These are phyloP conservation scores for Pampusana beccarii DNA, from an alignment of 2,113 vertebrate species.

Conservation along the genomic window DNA sequence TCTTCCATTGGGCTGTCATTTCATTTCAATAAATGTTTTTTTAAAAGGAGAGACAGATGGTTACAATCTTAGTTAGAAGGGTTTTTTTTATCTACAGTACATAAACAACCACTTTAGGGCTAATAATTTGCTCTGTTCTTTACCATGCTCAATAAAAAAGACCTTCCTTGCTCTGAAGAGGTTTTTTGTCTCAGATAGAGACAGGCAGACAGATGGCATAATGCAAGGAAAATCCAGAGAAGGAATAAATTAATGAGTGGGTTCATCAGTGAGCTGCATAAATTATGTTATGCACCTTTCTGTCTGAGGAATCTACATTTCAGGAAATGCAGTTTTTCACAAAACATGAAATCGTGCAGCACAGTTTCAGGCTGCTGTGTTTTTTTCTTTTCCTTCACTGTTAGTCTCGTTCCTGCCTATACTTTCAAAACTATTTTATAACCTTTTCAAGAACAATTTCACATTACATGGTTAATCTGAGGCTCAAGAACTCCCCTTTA, in stretches of 20 bases:
- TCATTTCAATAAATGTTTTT: background rate
- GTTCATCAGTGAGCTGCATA: background rate
- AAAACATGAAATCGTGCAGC: background rate
- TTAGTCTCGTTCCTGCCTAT: background rate
- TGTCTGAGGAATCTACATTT: background rate
- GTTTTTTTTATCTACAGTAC: background rate
- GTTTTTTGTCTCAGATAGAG: background rate
- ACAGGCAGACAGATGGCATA: background rate
- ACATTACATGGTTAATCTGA: background rate
- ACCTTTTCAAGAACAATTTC: background rate
- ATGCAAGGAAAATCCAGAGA: background rate
- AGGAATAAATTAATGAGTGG: background rate
- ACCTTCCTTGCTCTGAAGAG: background rate
- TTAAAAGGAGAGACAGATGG: background rate
- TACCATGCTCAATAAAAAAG: background rate
- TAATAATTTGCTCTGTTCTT: background rate
- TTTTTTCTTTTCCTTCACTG: background rate
- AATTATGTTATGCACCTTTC: background rate
- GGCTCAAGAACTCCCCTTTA: background rate
- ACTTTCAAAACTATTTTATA: background rate
- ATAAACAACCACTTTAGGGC: background rate
- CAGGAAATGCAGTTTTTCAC: background rate
- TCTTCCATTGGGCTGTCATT: background rate
- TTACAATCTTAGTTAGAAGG: background rate
- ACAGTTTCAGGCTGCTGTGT: background rate